Evolutionary conservation across 92 coral and sea anemone genomes (phyloP).

Genomic region (Pocillopora meandrina): DNA sequence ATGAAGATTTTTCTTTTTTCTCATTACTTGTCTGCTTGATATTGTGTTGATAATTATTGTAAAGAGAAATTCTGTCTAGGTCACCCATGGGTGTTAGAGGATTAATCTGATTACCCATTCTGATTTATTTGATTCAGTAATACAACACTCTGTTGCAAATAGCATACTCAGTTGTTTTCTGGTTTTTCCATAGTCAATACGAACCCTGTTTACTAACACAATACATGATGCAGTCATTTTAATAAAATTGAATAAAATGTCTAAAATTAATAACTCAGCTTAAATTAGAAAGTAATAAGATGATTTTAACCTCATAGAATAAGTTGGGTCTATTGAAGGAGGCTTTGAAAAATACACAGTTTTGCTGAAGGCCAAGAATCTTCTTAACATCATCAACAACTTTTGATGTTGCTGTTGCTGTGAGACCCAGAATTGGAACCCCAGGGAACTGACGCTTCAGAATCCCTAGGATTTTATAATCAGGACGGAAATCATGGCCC

Average conservation of each 20-base stretch:
- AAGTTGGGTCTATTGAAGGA: slow-evolving; percentile 95
- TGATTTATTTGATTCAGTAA: too few relatives aligned
- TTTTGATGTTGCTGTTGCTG: slow-evolving; percentile 96
- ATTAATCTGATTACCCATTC: too few relatives aligned
- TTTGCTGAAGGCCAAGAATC: slow-evolving; percentile 72
- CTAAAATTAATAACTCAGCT: not conserved
- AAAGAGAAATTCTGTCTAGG: too few relatives aligned
- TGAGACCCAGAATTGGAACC: slow-evolving; percentile 88
- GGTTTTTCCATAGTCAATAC: too few relatives aligned
- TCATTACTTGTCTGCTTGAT: too few relatives aligned
- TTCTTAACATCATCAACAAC: slow-evolving; percentile 95
- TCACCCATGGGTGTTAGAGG: too few relatives aligned
- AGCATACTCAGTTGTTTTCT: too few relatives aligned
- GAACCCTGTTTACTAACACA: too few relatives aligned
- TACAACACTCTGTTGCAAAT: too few relatives aligned
- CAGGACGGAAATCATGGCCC: slow-evolving; percentile 99
- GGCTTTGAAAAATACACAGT: slow-evolving; percentile 89
- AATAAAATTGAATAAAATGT: not conserved
- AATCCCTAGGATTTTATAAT: slow-evolving; percentile 96
- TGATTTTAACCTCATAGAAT: slow-evolving; percentile 78
- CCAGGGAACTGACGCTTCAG: slow-evolving; percentile 95
- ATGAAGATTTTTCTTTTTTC: too few relatives aligned
- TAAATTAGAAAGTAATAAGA: not conserved
- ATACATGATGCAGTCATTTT: not conserved
- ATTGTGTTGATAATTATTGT: too few relatives aligned